Evolutionary conservation across 2,797 vertebrate genomes (phyloP).

Genomic region (Novumbra hubbsi): DNA sequence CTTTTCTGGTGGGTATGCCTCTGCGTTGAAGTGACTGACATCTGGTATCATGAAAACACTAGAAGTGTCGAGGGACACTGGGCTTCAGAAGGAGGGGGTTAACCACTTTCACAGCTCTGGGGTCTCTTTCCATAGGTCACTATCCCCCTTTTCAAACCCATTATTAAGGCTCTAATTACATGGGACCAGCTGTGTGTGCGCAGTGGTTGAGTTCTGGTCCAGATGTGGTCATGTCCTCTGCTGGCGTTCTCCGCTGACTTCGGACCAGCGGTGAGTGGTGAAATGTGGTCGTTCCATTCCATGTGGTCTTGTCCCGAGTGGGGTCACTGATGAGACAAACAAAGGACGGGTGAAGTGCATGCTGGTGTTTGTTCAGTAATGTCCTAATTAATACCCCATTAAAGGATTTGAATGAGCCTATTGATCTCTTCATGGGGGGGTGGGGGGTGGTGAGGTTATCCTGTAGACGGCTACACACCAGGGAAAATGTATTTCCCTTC

Average conservation of each 20-base stretch:
- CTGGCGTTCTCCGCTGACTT: neutral
- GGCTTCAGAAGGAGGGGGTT: neutral
- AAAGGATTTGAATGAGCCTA: slow-evolving; percentile 35
- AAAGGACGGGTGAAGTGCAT: slow-evolving; percentile 15
- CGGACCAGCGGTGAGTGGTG: neutral
- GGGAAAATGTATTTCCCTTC: neutral
- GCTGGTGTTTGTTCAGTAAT: slow-evolving; percentile 27
- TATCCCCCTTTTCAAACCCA: neutral
- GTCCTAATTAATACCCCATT: slow-evolving; percentile 48
- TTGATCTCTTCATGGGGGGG: slow-evolving; percentile 34
- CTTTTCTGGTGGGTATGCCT: neutral
- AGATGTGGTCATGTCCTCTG: neutral
- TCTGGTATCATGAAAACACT: slow-evolving; percentile 11
- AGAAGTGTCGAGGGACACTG: neutral
- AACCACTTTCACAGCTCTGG: neutral
- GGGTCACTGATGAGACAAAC: neutral
- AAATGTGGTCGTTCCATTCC: neutral
- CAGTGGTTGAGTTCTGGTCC: neutral
- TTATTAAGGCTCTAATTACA: neutral
- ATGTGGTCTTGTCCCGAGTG: neutral
- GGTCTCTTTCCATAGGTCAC: neutral
- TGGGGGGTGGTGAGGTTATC: neutral
- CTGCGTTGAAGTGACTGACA: neutral
- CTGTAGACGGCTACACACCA: neutral
- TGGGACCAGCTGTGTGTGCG: neutral